These are phyloP conservation scores for Sylvilagus bachmani DNA, from an alignment of 2,113 vertebrate species.

Conservation along the genomic window DNA sequence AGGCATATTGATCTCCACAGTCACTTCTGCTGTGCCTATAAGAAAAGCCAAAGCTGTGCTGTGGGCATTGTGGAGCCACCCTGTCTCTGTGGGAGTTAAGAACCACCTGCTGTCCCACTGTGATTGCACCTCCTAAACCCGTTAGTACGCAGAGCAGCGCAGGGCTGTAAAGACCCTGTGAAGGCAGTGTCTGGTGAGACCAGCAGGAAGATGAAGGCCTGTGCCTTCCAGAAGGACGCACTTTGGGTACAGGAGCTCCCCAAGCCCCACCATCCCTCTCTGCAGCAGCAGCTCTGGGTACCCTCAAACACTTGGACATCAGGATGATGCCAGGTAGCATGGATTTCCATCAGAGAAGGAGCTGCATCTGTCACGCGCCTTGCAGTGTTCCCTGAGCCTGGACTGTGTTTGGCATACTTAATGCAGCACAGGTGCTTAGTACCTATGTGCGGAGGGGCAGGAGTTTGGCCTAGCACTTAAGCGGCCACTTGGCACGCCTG, in stretches of 20 bases:
- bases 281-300: not conserved
- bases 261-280: rapidly evolving
- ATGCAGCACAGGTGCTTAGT: not conserved
- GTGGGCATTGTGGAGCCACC: conserved; percentile 63
- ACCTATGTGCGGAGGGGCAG: not conserved
- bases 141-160: not conserved
- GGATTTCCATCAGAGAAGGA: not conserved
- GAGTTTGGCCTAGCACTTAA: no score
- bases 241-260: not conserved
- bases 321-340: not conserved
- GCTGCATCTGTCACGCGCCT: not conserved
- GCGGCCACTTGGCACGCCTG: no score
- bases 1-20: conserved; percentile 1
- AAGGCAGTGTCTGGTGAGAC: not conserved
- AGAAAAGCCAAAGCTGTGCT: conserved; percentile 32
- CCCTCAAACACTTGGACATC: not conserved
- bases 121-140: conserved; percentile 60
- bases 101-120: conserved; percentile 45
- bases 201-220: not conserved
- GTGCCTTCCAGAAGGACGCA: not conserved
- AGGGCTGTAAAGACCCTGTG: conserved; percentile 48
- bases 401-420: not conserved
- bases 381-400: not conserved
- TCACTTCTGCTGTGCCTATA: not conserved
- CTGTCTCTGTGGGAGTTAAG: conserved; percentile 38